Percentiles rank a stretch among this genome's conserved stretches.
Evolutionary conservation across 2,797 vertebrate species (phyloP).

Genomic region (Gymnoscopelus microlampas): DNA sequence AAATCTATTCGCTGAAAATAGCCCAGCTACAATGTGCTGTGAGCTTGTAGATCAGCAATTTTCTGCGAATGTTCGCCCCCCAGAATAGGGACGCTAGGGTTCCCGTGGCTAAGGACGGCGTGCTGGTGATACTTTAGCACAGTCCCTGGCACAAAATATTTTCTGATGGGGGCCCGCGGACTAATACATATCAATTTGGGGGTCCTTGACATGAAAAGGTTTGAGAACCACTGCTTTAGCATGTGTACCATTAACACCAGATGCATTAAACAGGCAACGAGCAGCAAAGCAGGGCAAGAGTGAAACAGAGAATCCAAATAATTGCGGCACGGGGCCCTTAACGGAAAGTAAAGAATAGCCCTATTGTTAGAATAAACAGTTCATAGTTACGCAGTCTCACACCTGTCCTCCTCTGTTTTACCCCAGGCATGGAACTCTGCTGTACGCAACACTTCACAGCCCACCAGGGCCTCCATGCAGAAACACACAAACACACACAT

Average conservation of each 20-base stretch:
- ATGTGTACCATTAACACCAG: not conserved
- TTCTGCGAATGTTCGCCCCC: too few species aligned
- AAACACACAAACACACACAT: slow-evolving; percentile 1
- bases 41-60: too few species aligned
- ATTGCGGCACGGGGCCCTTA: not conserved
- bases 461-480: not conserved
- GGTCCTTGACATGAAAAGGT: too few species aligned
- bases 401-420: slow-evolving; percentile 43
- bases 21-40: too few species aligned
- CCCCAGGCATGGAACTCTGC: not conserved
- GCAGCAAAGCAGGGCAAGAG: not conserved
- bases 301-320: not conserved
- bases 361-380: slow-evolving; percentile 51
- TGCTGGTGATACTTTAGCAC: too few species aligned
- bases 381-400: slow-evolving; percentile 48
- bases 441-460: not conserved
- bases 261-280: not conserved
- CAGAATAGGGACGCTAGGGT: too few species aligned
- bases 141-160: too few species aligned
- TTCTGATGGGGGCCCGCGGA: too few species aligned
- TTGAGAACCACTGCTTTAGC: too few species aligned
- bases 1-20: too few species aligned
- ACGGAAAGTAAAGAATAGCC: slow-evolving; percentile 46
- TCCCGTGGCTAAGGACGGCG: too few species aligned
- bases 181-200: too few species aligned